Evolutionary conservation across 2,888 invertebrate genomes (phyloP).

Genomic region (Platerodrilus igneus): DNA sequence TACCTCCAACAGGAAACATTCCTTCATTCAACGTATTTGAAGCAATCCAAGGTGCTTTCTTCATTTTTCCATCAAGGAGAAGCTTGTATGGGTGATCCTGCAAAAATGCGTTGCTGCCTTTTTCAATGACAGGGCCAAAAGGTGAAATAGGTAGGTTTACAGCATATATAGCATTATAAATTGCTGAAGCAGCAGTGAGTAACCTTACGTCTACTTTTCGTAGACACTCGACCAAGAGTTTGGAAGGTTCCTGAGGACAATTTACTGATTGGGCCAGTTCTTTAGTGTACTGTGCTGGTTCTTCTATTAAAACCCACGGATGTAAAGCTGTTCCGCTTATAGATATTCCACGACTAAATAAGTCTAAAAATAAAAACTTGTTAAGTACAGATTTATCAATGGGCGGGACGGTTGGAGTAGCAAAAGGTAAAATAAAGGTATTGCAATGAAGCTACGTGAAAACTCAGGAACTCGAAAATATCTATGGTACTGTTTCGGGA

Average conservation of each 20-base stretch:
- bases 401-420: too few relatives aligned
- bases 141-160: conserved; percentile 42
- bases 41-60: conserved; percentile 65
- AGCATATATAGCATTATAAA: conserved; percentile 54
- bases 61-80: conserved; percentile 55
- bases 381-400: too few relatives aligned
- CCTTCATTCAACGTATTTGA: conserved; percentile 69
- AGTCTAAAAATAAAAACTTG: conserved; percentile 43
- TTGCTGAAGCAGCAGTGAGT: conserved; percentile 52
- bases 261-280: conserved; percentile 57
- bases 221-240: conserved; percentile 60
- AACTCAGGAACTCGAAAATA: too few relatives aligned
- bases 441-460: too few relatives aligned
- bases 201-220: conserved; percentile 57
- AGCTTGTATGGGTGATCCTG: conserved; percentile 59
- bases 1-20: conserved; percentile 63
- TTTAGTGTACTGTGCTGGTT: conserved; percentile 56
- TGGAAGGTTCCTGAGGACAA: conserved; percentile 54
- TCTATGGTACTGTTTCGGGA: too few relatives aligned
- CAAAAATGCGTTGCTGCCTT: conserved; percentile 58
- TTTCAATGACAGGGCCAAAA: conserved; percentile 41
- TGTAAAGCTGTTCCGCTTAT: conserved; percentile 65
- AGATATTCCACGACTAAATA: conserved; percentile 60
- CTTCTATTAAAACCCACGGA: conserved; percentile 52
- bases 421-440: too few relatives aligned